Evolutionary conservation across 2,113 vertebrate genomes (phyloP).

Genomic region (Tragelaphus buxtoni): DNA sequence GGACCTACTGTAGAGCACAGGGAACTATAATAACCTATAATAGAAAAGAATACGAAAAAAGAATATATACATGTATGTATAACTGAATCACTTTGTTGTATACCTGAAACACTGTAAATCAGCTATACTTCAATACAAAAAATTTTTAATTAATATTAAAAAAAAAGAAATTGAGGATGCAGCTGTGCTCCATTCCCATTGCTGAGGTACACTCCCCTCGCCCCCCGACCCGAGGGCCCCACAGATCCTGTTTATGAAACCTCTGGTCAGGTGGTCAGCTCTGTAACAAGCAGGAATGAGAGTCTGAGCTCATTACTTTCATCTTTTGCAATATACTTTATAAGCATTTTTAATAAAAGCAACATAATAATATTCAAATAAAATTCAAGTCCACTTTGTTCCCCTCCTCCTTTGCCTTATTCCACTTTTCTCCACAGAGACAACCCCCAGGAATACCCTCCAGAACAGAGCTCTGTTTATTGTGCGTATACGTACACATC

Average conservation of each 20-base stretch:
- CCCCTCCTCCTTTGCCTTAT: background rate
- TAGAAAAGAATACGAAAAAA: background rate
- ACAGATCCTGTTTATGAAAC: background rate
- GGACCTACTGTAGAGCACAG: background rate
- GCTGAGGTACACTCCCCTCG: constrained; percentile 82
- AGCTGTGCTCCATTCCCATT: constrained; percentile 49
- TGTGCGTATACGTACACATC: background rate
- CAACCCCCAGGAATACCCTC: background rate
- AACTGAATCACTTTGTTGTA: background rate
- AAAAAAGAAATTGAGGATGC: constrained; percentile 72
- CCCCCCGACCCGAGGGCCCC: constrained; percentile 85
- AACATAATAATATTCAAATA: background rate
- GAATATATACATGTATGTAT: background rate
- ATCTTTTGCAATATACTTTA: background rate
- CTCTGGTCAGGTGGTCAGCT: background rate
- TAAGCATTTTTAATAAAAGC: background rate
- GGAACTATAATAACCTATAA: background rate
- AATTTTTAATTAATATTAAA: background rate
- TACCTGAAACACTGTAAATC: background rate
- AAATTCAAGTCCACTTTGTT: background rate
- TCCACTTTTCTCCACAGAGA: background rate
- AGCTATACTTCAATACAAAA: background rate
- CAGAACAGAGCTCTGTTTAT: background rate
- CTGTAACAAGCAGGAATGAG: background rate
- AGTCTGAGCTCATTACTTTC: background rate